phyloP scores from a whole-genome alignment of 2,888 invertebrate species.

The Amitus sp. region DNA sequence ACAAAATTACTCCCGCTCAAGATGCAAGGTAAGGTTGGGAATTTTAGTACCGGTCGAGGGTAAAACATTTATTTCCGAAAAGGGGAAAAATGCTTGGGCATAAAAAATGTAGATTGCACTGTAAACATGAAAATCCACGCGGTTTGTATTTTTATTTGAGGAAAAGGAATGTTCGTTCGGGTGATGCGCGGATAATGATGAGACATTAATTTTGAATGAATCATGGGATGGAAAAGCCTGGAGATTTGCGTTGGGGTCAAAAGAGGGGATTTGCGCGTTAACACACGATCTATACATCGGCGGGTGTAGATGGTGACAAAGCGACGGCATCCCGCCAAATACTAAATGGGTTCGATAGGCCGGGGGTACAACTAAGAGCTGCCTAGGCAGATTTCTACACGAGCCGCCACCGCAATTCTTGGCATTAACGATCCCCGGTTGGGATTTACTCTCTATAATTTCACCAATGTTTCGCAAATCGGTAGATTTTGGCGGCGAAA shows the following conservation, averaged over 20 bases:
- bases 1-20: slow-evolving; percentile 25
- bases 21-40: slow-evolving; percentile 32
- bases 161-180: too few species aligned
- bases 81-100: neutral
- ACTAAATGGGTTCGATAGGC: slow-evolving; percentile 34
- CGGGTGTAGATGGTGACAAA: slow-evolving; percentile 28
- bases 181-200: too few species aligned
- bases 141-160: too few species aligned
- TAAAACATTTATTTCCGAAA: slow-evolving; percentile 25
- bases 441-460: slow-evolving; percentile 23
- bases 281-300: slow-evolving; percentile 10
- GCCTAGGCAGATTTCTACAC: slow-evolving; percentile 37
- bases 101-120: neutral
- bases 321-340: slow-evolving; percentile 32
- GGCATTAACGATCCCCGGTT: slow-evolving; percentile 29
- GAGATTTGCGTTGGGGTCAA: neutral
- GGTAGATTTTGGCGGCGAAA: slow-evolving; percentile 23
- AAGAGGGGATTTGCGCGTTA: slow-evolving; percentile 11
- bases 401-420: slow-evolving; percentile 18
- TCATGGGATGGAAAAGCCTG: neutral
- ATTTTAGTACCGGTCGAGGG: slow-evolving; percentile 33
- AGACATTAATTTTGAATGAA: neutral
- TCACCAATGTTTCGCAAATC: slow-evolving; percentile 22
- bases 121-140: neutral
- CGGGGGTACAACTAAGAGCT: slow-evolving; percentile 31